Base-by-base conservation (phyloP, 1,140 invertebrate genomes). In the Planococcus citri region DNA sequence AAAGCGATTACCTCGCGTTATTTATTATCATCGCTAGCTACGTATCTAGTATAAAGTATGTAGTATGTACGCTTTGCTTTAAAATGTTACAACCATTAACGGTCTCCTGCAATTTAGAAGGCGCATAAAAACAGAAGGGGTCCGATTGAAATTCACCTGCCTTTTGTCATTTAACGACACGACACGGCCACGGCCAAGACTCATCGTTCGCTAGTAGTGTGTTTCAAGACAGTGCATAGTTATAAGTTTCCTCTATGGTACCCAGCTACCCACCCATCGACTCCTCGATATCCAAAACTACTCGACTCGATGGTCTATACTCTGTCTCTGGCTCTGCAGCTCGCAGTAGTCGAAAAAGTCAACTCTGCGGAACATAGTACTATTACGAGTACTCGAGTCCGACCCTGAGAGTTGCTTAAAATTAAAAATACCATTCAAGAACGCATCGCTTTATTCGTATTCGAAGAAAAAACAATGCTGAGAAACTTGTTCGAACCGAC, bases 121-220 rank as follows among this genome's bases (percentile, higher is more conserved):
- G 41, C 41, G 17, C 41, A 51, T 51, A 51, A 51, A 51, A 51
- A n/a, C 41, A 51, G 41, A 51, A 51, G 41, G 41, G 41, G 41
- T 6, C 41, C 41, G 41, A 20, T 51, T 51, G n/a, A 51, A 51
- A 51, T 51, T 51, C 41, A 51, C 41, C 41, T 51, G 41, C 41
- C 41, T 51, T 51, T 51, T 51, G 41, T 51, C 41, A 51, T 51
- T 51, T 51, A 51, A 51, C 41, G 41, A 51, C n/a, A n/a, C n/a
- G n/a, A n/a, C n/a, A n/a, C n/a, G n/a, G n/a, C n/a, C n/a, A n/a
- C 41, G n/a, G n/a, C 41, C 41, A n/a, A 51, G 41, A 51, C 41
- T n/a, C n/a, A 51, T 51, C 29, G 29, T 9, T 2, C 41, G 6
- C 41, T n/a, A 17, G 2, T 20, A 9, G 17, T 20, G 17, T 3